Base-by-base conservation (phyloP, 2,797 vertebrate species). In the Mormyrops boulengeri region DNA sequence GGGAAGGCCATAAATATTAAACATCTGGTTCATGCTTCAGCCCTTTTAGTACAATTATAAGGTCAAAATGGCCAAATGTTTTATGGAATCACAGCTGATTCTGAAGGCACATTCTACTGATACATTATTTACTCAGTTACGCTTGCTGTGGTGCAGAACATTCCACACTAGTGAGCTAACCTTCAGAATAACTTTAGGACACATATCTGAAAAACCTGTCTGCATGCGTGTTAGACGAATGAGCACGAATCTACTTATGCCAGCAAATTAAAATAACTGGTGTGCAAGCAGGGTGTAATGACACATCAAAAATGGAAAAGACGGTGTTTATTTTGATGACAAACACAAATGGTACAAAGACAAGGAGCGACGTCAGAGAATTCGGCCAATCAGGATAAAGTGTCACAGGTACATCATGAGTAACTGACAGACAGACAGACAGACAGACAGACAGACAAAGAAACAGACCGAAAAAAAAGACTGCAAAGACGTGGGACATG, bases 271-370 rank as follows among this genome's bases (percentile, higher is more conserved):
- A 82, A 89, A 82, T 34, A 41, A 34, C 34, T 52, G 41, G 49
- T 34, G 82, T 34, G 53, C 14, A 38, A 88, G 34, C 55, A 22
- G 60, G 50, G 41, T 82, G 53, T 88, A 82, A 90, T 82, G 89
- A 90, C 69, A 80, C 69, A 38, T 44, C 66, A 60, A 19, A 73
- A 69, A 50, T 53, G 82, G 53, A 82, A 85, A 55, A 84, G 57
- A 66, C 19, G 77, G 73, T 47, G 22, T 90, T 90, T 90, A 88
- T 90, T 90, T 73, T 50, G 41, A 88, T 88, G 89, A 90, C 52
- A 22, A 88, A 88, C 85, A 84, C 82, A 85, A 52, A 50, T 52
- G 82, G 11, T 85, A 85, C n/a, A 26, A 26, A 50, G 44, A 22
- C 11, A 22, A 85, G 44, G 12, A 52, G 22, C 9, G 12, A 52